Evolutionary conservation across 2,888 invertebrate genomes (phyloP).

Genomic region (Scelioninae gen. 1): DNA sequence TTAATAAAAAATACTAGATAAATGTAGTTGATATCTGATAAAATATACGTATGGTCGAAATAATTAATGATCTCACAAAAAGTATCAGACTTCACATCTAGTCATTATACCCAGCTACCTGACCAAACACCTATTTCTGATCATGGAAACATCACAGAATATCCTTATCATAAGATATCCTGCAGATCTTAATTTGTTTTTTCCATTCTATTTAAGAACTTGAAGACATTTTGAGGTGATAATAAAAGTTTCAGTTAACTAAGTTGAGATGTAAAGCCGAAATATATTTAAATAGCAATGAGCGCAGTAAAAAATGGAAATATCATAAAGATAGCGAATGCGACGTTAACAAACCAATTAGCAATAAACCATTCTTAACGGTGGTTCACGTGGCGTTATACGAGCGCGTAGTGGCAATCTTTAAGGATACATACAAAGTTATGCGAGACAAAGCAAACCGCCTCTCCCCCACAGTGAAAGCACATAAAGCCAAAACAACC

Average conservation of each 20-base stretch:
- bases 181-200: not conserved
- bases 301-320: constrained; percentile 34
- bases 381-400: constrained; percentile 76
- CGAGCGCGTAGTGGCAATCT: constrained; percentile 42
- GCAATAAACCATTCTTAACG: constrained; percentile 77
- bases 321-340: constrained; percentile 33
- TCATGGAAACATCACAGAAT: not conserved
- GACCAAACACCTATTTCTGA: too few relatives aligned
- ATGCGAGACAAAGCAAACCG: constrained; percentile 34
- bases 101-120: too few relatives aligned
- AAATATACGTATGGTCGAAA: not conserved
- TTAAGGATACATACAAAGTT: constrained; percentile 41
- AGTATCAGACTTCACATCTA: too few relatives aligned
- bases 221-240: constrained; percentile 8
- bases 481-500: constrained; percentile 51
- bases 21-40: too few relatives aligned
- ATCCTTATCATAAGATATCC: not conserved
- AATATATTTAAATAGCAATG: constrained; percentile 44
- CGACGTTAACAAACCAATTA: constrained; percentile 82
- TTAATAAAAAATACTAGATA: too few relatives aligned
- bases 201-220: not conserved
- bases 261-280: constrained; percentile 10
- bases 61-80: not conserved
- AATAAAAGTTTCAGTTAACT: constrained; percentile 22
- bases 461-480: constrained; percentile 6